These are phyloP conservation scores for Anhinga rufa DNA, from an alignment of 2,113 vertebrate genomes.

Conservation along the genomic window DNA sequence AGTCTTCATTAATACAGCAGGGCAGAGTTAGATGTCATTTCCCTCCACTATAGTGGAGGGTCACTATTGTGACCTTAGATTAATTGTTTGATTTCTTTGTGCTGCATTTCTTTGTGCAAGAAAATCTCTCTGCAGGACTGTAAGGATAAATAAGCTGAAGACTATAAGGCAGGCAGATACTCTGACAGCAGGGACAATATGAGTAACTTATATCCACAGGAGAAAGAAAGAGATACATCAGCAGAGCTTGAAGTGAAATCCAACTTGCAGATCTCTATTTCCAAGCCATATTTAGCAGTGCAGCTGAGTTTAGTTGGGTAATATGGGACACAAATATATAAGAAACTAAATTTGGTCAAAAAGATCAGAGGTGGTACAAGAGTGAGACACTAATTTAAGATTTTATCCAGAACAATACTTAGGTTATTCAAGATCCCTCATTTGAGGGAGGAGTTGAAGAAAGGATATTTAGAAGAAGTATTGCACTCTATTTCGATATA, in stretches of 20 bases:
- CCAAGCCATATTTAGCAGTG: background rate
- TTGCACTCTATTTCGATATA: background rate
- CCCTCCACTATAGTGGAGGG: background rate
- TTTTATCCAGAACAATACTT: background rate
- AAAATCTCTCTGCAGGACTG: background rate
- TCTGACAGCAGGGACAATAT: background rate
- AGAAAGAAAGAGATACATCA: background rate
- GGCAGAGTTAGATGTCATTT: background rate
- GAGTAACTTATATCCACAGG: background rate
- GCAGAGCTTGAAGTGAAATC: background rate
- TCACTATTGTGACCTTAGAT: background rate
- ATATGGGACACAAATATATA: background rate
- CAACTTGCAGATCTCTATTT: background rate
- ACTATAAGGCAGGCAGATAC: background rate
- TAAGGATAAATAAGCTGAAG: background rate
- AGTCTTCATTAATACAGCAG: background rate
- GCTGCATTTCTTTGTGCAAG: background rate
- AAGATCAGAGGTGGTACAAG: background rate
- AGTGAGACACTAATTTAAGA: background rate
- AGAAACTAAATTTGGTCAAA: background rate
- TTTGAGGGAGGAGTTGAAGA: background rate
- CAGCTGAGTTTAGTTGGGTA: background rate
- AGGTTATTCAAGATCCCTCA: background rate
- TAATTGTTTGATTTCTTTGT: background rate
- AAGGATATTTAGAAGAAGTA: background rate